A percentile compares a stretch with the other conserved stretches of the same genome.
These are phyloP conservation scores for Tichodroma muraria DNA, from an alignment of 2,113 vertebrate species.

Conservation along the genomic window DNA sequence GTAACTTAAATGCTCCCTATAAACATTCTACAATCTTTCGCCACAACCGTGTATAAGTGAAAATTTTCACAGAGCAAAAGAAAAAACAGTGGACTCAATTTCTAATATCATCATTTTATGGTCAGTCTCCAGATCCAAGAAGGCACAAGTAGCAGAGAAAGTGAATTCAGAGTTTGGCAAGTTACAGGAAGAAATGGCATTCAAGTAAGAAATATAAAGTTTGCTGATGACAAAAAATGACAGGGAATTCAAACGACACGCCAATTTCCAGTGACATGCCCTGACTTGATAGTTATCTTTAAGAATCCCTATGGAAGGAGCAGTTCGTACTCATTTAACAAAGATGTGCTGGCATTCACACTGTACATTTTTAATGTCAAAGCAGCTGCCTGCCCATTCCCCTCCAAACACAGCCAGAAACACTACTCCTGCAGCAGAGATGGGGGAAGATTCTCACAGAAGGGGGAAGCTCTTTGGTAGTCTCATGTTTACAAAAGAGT, in stretches of 20 bases:
- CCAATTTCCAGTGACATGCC: neutral
- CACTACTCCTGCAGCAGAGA: neutral
- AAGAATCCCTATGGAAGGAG: neutral
- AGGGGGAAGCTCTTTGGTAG: neutral
- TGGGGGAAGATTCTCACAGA: neutral
- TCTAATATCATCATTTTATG: neutral
- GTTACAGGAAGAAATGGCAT: neutral
- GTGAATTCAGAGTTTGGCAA: neutral
- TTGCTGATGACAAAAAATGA: neutral
- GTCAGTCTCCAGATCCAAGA: neutral
- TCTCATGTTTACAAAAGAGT: constrained; percentile 17
- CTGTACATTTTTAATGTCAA: fast-evolving
- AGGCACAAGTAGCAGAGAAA: neutral
- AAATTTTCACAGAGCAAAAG: neutral
- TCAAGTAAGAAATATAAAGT: neutral
- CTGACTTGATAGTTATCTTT: neutral
- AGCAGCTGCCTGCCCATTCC: neutral
- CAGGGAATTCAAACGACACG: neutral
- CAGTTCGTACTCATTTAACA: neutral
- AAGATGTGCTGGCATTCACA: neutral
- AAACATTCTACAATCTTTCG: neutral
- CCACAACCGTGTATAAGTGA: neutral
- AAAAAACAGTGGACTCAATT: neutral
- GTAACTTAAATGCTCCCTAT: neutral
- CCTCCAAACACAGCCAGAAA: neutral